A percentile compares a stretch with the other conserved stretches of the same genome.
These are phyloP conservation scores for Fragariocoptes setiger DNA, from an alignment of 1,140 invertebrate species.

Conservation along the genomic window DNA sequence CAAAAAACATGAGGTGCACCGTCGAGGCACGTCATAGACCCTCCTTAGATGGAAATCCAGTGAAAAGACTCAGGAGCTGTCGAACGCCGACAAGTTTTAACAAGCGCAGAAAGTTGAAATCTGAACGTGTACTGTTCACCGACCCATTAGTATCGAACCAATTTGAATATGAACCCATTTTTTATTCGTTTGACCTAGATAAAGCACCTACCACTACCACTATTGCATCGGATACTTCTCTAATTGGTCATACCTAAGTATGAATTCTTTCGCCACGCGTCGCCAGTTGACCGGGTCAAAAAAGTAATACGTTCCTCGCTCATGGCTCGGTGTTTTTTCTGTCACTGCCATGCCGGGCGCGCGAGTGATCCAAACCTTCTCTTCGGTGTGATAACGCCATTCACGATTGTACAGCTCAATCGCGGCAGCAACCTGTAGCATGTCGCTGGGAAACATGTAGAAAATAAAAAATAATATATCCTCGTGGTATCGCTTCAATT, in stretches of 20 bases:
- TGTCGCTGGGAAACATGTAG: conserved; percentile 92
- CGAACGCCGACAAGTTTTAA: no score
- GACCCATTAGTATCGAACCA: no score
- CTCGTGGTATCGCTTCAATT: conserved; percentile 85
- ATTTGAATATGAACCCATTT: no score
- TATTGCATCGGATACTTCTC: conserved; percentile 57
- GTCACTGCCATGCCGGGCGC: conserved; percentile 61
- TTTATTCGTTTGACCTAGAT: no score
- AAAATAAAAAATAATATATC: conserved; percentile 96
- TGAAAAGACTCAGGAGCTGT: no score
- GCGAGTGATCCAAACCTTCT: conserved; percentile 94
- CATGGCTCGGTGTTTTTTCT: conserved; percentile 76
- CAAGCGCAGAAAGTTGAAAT: no score
- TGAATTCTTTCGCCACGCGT: conserved; percentile 74
- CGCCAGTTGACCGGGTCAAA: conserved; percentile 81
- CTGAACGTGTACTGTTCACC: no score
- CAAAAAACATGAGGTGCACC: no score
- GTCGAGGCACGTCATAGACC: no score
- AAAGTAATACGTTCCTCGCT: conserved; percentile 91
- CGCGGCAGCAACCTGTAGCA: conserved; percentile 78
- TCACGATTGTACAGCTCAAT: conserved; percentile 88
- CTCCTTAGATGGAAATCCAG: no score
- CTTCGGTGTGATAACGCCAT: conserved; percentile 96
- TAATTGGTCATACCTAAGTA: conserved; percentile 84
- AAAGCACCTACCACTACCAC: no score